These are phyloP conservation scores for Gopherus evgoodei DNA, from an alignment of 2,113 vertebrate genomes.

Conservation along the genomic window DNA sequence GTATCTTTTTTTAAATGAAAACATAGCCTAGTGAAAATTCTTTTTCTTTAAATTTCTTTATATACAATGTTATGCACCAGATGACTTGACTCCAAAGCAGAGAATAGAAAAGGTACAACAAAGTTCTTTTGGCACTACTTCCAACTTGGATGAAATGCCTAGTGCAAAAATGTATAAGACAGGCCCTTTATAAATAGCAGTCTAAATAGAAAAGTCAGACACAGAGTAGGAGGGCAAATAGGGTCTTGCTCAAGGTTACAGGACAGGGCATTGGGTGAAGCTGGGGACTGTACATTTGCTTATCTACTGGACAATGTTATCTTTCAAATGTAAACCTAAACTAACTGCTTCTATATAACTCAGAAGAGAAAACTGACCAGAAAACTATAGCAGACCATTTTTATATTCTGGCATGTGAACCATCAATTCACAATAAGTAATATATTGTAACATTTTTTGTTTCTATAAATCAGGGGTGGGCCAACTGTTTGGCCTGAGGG, in stretches of 20 bases:
- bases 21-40: neutral
- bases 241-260: neutral
- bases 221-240: neutral
- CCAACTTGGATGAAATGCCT: neutral
- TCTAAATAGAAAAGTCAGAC: neutral
- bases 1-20: neutral
- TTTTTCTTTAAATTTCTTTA: neutral
- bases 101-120: neutral
- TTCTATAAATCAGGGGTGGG: too few relatives aligned
- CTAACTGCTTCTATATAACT: neutral
- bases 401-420: neutral
- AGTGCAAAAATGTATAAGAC: neutral
- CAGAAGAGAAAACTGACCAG: neutral
- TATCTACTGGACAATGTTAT: neutral
- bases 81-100: neutral
- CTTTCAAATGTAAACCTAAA: neutral
- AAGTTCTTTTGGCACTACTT: neutral
- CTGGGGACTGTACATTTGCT: too few relatives aligned
- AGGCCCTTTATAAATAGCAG: neutral
- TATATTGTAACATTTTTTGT: neutral
- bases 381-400: neutral
- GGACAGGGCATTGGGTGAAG: neutral
- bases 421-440: neutral
- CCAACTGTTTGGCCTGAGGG: too few relatives aligned
- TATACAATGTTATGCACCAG: neutral